Evolutionary conservation across 2,888 invertebrate species (phyloP), one percentile per base, ranked within the genome.

Genomic region (Orthonychiurus folsomi): DNA sequence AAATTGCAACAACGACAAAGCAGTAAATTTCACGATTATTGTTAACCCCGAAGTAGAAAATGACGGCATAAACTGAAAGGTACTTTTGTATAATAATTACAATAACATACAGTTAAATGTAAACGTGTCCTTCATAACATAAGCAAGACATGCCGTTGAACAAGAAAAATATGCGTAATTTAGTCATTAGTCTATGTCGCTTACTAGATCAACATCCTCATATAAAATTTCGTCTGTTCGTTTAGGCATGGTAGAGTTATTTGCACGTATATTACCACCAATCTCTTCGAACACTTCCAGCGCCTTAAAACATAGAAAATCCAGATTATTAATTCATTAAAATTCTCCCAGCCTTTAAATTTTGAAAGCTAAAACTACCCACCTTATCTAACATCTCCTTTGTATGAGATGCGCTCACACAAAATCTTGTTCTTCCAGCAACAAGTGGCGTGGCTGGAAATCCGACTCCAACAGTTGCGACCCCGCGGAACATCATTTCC

Each of bases 401-500:
- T 61, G 93, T 88, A 79, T 97, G 97, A 25, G 93, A 87, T 61
- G 97, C 95, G 58, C 95, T 96, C 66, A 99, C 80, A 76, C 99
- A 99, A 79, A 97, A 92, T 73, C 95, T 82, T 74, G 92, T 92
- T 75, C 97, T 84, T 37, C 92, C 90, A 79, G 89, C 87, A 81
- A 89, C 87, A 70, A 99, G 84, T 55, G 95, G 92, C 59, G 97
- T 96, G 63, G 97, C 97, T 62, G 99, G 97, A 79, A 94, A 97
- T 69, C 96, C 96, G 61, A 96, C 97, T 64, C 96, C 95, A 9
- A 97, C 96, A 20, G 88, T 85, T 61, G 95, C 97, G 67, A 99
- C 84, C 71, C 90, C 87, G 69, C 85, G 82, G 74, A 84, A 83
- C 60, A 89, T 84, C 72, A 95, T 82, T 63, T 86, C 86, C 75